Conservation (phyloP, 2,113 vertebrate species). For the Coreoperca whiteheadi region DNA sequence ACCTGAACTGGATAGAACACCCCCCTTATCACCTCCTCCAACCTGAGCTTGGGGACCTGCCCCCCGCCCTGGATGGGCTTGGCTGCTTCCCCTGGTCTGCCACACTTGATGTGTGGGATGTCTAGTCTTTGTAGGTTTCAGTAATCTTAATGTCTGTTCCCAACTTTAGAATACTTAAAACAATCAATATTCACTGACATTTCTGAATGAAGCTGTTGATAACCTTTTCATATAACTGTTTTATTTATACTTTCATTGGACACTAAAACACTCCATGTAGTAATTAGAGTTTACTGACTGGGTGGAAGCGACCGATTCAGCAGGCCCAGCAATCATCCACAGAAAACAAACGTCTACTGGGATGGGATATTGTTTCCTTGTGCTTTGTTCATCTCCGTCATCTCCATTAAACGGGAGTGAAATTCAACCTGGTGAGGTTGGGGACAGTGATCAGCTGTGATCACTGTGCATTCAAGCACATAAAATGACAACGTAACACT, state of each 20-base stretch:
- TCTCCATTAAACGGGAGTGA: background rate
- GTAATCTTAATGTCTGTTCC: background rate
- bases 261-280: background rate
- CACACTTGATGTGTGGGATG: too few relatives aligned
- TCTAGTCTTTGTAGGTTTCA: background rate
- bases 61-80: too few relatives aligned
- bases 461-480: constrained; percentile 19
- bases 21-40: too few relatives aligned
- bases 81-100: too few relatives aligned
- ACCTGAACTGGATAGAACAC: too few relatives aligned
- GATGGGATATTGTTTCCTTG: constrained; percentile 13
- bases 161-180: background rate
- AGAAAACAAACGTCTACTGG: background rate
- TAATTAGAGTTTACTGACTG: background rate
- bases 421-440: constrained; percentile 16
- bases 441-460: constrained; percentile 34
- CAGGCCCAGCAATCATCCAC: background rate
- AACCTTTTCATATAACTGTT: background rate
- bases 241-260: background rate
- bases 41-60: too few relatives aligned
- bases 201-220: too few relatives aligned
- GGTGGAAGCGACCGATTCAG: background rate
- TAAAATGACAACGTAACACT: background rate
- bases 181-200: too few relatives aligned
- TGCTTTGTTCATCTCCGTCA: constrained; percentile 16